phyloP scores from a whole-genome alignment of 37 sponge, comb jelly and placozoan species.

The Haliclona indistincta region DNA sequence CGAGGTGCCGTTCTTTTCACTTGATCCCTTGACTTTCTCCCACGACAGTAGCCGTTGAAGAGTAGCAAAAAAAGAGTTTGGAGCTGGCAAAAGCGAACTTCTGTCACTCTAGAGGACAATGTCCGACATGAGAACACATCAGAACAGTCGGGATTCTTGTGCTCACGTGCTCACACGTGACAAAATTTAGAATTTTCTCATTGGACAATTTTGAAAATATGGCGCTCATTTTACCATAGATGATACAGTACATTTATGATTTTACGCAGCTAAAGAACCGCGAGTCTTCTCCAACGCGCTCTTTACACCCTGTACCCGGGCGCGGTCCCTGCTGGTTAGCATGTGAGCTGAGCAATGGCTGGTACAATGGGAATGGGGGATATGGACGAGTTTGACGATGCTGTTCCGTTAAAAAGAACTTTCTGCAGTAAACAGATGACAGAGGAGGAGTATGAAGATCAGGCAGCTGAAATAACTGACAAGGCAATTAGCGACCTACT shows the following conservation, averaged over 20 bases:
- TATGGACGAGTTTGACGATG: conserved; percentile 79
- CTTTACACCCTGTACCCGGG: background rate
- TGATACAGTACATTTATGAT: too few species aligned
- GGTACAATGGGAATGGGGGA: too few species aligned
- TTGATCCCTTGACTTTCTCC: too few species aligned
- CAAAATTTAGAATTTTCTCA: background rate
- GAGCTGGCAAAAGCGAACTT: too few species aligned
- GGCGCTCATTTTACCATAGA: background rate
- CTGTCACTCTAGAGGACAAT: background rate
- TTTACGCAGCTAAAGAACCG: background rate
- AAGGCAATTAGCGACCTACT: conserved; percentile 52
- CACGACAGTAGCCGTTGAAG: too few species aligned
- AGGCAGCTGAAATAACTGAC: conserved; percentile 40
- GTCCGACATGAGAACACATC: background rate
- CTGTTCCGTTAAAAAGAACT: conserved; percentile 53
- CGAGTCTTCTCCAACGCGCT: background rate
- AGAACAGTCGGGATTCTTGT: background rate
- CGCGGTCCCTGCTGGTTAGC: background rate
- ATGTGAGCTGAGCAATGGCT: conserved; percentile 44
- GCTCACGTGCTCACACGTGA: too few species aligned
- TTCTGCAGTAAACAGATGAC: conserved; percentile 47
- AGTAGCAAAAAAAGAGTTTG: too few species aligned
- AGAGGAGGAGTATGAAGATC: conserved; percentile 57
- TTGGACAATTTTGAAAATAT: background rate
- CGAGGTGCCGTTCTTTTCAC: too few species aligned